phyloP scores from a whole-genome alignment of 2,113 vertebrate genomes.

The Paramormyrops kingsleyae region DNA sequence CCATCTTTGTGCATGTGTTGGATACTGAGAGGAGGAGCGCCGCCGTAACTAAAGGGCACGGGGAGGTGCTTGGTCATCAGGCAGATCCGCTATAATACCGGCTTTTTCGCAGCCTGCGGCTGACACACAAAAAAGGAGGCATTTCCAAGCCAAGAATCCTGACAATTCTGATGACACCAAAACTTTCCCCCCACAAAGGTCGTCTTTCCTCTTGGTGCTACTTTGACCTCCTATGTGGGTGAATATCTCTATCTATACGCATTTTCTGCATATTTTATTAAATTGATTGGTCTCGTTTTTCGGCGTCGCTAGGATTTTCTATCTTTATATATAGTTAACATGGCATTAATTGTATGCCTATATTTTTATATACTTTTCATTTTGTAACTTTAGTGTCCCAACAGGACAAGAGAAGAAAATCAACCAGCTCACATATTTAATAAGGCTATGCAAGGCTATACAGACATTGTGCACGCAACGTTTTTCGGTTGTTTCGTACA shows the following conservation, averaged over 20 bases:
- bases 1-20: constrained; percentile 76
- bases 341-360: not conserved
- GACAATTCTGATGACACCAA: not conserved
- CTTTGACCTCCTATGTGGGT: not conserved
- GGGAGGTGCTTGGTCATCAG: constrained; percentile 27
- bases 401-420: not conserved
- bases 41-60: constrained; percentile 13
- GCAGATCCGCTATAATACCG: not conserved
- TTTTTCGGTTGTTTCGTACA: not conserved
- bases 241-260: not conserved
- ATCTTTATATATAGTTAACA: not conserved
- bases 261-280: not conserved
- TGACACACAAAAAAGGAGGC: not conserved
- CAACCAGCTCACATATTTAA: not conserved
- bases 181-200: not conserved
- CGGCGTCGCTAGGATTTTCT: not conserved
- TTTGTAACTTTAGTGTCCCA: not conserved
- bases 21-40: constrained; percentile 47
- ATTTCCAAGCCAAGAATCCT: not conserved
- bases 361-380: not conserved
- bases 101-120: not conserved
- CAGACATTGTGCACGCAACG: not conserved
- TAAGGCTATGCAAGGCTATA: not conserved
- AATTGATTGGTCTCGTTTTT: not conserved
- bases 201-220: not conserved